Evolutionary conservation across 2,113 vertebrate genomes (phyloP).

Genomic region (Eretmodus cyanostictus): DNA sequence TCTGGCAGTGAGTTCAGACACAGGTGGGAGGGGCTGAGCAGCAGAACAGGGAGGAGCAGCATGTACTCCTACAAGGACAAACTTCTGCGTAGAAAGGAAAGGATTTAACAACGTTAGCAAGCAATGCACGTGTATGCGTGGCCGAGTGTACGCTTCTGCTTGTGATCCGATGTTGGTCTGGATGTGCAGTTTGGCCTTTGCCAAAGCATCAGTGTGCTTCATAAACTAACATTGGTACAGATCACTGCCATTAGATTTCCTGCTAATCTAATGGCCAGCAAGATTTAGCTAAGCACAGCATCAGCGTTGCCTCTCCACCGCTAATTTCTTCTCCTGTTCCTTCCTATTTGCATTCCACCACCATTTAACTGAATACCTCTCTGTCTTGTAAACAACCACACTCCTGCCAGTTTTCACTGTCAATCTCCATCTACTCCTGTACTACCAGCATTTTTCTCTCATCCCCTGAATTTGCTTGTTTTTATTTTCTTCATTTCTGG

Average conservation of each 20-base stretch:
- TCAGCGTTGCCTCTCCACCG: neutral
- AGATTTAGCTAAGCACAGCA: neutral
- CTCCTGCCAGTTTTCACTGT: neutral
- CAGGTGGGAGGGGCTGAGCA: neutral
- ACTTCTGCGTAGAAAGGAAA: neutral
- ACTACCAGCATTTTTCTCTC: neutral
- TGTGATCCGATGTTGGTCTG: neutral
- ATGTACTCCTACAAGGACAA: constrained; percentile 40
- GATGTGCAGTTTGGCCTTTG: constrained; percentile 1
- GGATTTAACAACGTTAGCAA: constrained; percentile 21
- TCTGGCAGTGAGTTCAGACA: neutral
- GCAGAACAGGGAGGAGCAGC: neutral
- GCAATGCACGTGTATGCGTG: neutral
- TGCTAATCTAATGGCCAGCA: constrained; percentile 26
- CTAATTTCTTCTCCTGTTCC: neutral
- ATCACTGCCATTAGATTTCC: constrained; percentile 13
- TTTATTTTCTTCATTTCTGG: neutral
- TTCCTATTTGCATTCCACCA: neutral
- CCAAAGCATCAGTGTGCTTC: constrained; percentile 2
- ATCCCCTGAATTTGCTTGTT: neutral
- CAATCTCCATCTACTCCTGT: neutral
- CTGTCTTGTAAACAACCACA: neutral
- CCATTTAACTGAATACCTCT: neutral
- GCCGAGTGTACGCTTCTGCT: neutral
- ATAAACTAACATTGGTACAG: constrained; percentile 24